These are phyloP conservation scores for Tiliqua scincoides DNA, from an alignment of 2,113 vertebrate species.

Conservation along the genomic window DNA sequence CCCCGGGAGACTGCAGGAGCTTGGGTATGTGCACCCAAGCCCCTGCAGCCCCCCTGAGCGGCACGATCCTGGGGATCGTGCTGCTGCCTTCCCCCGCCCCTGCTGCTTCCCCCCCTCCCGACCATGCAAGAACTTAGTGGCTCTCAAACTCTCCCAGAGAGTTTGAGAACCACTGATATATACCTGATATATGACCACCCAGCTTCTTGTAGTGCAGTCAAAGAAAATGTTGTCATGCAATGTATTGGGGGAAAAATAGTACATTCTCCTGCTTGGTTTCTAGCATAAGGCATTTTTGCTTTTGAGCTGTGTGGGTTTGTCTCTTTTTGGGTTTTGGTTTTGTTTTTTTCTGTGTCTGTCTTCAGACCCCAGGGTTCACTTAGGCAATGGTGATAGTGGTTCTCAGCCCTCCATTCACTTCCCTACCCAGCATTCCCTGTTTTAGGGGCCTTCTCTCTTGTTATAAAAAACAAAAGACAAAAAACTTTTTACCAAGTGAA, in stretches of 20 bases:
- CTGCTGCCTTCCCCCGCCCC: too few species aligned
- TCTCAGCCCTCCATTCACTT: constrained; percentile 75
- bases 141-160: too few species aligned
- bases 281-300: constrained; percentile 64
- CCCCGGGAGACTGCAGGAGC: too few species aligned
- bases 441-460: constrained; percentile 85
- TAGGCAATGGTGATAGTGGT: constrained; percentile 76
- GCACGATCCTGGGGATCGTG: too few species aligned
- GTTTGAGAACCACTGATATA: too few species aligned
- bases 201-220: constrained; percentile 55
- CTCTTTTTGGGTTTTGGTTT: constrained; percentile 4
- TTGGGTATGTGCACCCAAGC: too few species aligned
- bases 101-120: too few species aligned
- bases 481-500: constrained; percentile 89
- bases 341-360: constrained; percentile 74
- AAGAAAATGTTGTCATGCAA: constrained; percentile 39
- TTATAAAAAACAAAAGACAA: constrained; percentile 77
- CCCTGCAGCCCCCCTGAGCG: too few species aligned
- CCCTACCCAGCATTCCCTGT: constrained; percentile 83
- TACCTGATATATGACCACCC: constrained; percentile 61
- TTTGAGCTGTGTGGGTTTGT: constrained; percentile 12
- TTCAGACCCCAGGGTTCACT: constrained; percentile 69
- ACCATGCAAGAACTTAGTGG: too few species aligned
- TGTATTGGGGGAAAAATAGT: constrained; percentile 42
- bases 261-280: constrained; percentile 62